These are phyloP conservation scores for Nephrotoma flavescens DNA, from an alignment of 2,888 invertebrate species.

Conservation along the genomic window DNA sequence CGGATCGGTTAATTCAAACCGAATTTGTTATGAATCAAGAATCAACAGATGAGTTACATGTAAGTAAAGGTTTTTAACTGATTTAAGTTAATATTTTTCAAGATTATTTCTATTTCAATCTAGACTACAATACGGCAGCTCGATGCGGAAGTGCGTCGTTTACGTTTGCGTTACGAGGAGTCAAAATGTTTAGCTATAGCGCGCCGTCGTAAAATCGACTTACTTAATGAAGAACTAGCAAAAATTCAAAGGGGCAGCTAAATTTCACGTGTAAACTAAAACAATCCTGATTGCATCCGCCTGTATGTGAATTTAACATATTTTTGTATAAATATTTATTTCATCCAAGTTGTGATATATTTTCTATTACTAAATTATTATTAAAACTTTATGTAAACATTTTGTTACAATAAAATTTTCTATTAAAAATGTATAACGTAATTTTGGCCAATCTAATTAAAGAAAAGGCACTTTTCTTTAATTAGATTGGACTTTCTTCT, in stretches of 20 bases:
- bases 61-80: neutral
- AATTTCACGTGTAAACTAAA: neutral
- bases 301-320: neutral
- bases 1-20: neutral
- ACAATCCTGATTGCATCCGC: too few relatives aligned
- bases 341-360: neutral
- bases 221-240: neutral
- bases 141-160: neutral
- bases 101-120: too few relatives aligned
- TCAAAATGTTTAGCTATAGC: slow-evolving; percentile 1
- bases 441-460: too few relatives aligned
- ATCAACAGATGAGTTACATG: neutral
- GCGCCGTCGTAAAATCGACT: neutral
- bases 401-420: neutral
- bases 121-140: neutral
- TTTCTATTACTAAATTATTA: neutral
- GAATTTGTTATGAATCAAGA: neutral
- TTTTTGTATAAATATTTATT: neutral
- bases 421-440: neutral
- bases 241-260: neutral
- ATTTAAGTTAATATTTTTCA: neutral
- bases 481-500: too few relatives aligned
- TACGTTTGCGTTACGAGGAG: neutral
- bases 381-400: neutral
- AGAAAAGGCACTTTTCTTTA: too few relatives aligned